Conservation (phyloP, 2,888 invertebrate species). For the Heteromyza rotundicornis region DNA sequence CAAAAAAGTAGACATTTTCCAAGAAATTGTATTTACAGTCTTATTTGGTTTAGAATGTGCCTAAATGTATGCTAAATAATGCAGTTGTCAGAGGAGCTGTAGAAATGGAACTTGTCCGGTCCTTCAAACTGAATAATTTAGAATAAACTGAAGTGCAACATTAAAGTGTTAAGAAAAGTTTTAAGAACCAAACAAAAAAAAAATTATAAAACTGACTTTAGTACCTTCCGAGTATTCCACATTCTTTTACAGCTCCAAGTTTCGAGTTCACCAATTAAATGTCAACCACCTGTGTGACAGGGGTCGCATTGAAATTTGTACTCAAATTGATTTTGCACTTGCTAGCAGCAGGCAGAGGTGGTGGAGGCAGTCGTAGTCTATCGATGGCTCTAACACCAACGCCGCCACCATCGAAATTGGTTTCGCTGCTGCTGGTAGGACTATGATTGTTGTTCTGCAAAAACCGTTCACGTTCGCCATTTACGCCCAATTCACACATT, state of each 20-base stretch:
- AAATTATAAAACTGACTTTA: too few species aligned
- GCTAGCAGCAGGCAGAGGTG: background rate
- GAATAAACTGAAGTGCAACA: too few species aligned
- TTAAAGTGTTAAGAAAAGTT: too few species aligned
- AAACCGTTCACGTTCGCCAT: conserved; percentile 42
- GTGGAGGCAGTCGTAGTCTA: background rate
- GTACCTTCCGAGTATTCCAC: too few species aligned
- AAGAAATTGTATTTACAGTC: too few species aligned
- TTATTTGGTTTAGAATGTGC: background rate
- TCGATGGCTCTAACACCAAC: background rate
- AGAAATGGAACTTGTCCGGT: too few species aligned
- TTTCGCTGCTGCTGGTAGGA: background rate
- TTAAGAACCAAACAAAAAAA: too few species aligned
- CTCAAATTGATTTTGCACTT: conserved; percentile 25
- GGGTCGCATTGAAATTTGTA: conserved; percentile 25
- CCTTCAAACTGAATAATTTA: too few species aligned
- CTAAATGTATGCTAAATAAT: conserved; percentile 5
- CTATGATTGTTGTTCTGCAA: conserved; percentile 45
- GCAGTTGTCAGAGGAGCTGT: too few species aligned
- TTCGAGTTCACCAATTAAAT: too few species aligned
- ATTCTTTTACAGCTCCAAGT: conserved; percentile 8
- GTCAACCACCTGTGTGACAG: conserved; percentile 30
- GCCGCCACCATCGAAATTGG: conserved; percentile 1
- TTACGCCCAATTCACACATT: conserved; percentile 37
- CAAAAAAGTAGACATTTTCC: too few species aligned